Evolutionary conservation across 2,113 vertebrate genomes (phyloP).

Genomic region (Malurus melanocephalus): DNA sequence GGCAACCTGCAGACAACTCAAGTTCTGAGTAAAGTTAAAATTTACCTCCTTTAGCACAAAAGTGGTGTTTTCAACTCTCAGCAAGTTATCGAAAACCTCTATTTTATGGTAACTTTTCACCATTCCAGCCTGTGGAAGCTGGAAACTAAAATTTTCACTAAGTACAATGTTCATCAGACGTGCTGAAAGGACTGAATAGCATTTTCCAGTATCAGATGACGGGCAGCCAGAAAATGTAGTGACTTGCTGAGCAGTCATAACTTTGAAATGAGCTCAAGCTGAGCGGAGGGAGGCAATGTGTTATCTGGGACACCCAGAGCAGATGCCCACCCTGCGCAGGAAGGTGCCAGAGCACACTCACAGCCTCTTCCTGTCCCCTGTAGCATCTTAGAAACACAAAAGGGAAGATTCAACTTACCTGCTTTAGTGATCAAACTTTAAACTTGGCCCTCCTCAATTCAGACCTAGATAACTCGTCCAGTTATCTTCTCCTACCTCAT

Average conservation of each 20-base stretch:
- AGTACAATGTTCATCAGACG: background rate
- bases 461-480: no score
- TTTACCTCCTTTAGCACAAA: background rate
- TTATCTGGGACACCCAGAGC: background rate
- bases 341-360: background rate
- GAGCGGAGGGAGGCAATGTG: background rate
- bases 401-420: background rate
- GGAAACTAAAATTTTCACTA: background rate
- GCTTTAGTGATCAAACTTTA: background rate
- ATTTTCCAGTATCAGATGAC: background rate
- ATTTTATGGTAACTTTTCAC: background rate
- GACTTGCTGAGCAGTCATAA: background rate
- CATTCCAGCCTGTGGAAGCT: background rate
- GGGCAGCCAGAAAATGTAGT: background rate
- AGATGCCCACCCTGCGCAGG: background rate
- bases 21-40: background rate
- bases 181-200: background rate
- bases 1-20: background rate
- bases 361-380: background rate
- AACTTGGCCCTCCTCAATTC: background rate
- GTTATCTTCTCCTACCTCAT: background rate
- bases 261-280: background rate
- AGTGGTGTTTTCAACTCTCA: background rate
- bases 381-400: background rate
- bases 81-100: background rate